Conservation (phyloP, 2,113 vertebrate species). For the Pica pica region DNA sequence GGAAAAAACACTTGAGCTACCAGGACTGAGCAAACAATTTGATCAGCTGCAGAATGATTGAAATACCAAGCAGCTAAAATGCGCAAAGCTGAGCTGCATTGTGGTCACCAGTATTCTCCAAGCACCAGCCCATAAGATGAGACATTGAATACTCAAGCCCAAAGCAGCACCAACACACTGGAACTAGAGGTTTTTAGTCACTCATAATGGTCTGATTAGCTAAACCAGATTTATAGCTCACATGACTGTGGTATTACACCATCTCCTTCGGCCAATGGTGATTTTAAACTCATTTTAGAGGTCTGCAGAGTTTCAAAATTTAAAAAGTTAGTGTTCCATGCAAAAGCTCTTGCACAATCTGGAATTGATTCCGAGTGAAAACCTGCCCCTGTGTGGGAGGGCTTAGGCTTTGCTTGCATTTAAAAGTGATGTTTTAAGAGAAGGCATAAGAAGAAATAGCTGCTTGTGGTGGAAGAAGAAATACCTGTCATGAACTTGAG, state of each 20-base stretch:
- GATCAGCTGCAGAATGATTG: not conserved
- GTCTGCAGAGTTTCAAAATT: not conserved
- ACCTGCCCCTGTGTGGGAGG: not conserved
- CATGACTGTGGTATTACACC: accelerated
- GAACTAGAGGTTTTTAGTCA: not conserved
- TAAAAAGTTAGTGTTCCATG: not conserved
- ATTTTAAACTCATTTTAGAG: not conserved
- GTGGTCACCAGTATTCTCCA: not conserved
- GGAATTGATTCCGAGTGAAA: not conserved
- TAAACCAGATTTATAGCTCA: not conserved
- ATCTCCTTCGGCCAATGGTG: not conserved
- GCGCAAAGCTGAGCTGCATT: accelerated
- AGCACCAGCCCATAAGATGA: not conserved
- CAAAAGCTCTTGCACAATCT: not conserved
- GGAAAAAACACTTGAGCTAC: not conserved
- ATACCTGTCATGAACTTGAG: accelerated
- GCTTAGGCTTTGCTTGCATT: not conserved
- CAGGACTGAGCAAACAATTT: not conserved
- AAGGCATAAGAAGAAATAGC: not conserved
- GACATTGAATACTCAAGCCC: not conserved
- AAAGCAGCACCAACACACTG: not conserved
- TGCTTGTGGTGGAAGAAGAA: accelerated
- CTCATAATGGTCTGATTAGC: not conserved
- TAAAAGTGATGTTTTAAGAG: not conserved
- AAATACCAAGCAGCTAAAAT: not conserved